Percentiles rank a stretch among this genome's conserved stretches.
phyloP scores from a whole-genome alignment of 1,140 invertebrate genomes.

The Agrypnia vestita region DNA sequence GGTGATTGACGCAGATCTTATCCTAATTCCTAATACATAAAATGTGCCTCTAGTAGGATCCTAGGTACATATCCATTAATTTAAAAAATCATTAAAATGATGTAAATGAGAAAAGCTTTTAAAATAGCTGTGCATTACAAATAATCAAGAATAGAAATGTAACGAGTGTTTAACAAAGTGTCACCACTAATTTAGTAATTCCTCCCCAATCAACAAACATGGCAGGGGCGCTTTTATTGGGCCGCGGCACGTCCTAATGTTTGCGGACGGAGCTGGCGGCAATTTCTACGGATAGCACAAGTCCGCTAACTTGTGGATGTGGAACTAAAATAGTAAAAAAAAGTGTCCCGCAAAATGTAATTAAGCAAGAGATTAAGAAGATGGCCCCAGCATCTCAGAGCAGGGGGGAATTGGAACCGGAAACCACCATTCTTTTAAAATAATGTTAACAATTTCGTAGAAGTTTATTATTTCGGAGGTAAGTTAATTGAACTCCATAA shows the following conservation, averaged over 20 bases:
- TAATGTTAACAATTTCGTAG: too few species aligned
- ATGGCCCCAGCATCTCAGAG: slow-evolving; percentile 53
- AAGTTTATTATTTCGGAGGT: too few species aligned
- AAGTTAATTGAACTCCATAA: too few species aligned
- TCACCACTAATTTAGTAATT: slow-evolving; percentile 21
- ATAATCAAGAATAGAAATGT: neutral
- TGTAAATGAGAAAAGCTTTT: too few species aligned
- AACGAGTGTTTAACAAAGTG: neutral
- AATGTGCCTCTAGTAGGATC: too few species aligned
- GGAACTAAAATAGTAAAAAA: slow-evolving; percentile 61
- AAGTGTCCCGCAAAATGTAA: slow-evolving; percentile 62
- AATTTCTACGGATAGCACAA: slow-evolving; percentile 32
- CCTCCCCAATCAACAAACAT: slow-evolving; percentile 15
- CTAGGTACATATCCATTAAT: too few species aligned
- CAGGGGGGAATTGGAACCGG: slow-evolving; percentile 43
- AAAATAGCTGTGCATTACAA: too few species aligned
- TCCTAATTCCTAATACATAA: too few species aligned
- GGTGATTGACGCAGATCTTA: too few species aligned
- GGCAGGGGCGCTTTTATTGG: slow-evolving; percentile 17
- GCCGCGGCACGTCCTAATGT: slow-evolving; percentile 30
- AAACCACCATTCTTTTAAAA: too few species aligned
- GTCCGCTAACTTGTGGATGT: slow-evolving; percentile 56
- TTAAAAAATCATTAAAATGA: too few species aligned
- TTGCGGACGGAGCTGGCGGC: slow-evolving; percentile 31
- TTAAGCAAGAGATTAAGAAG: slow-evolving; percentile 62